Percentiles rank a stretch among this genome's conserved stretches.
Evolutionary conservation across 2,888 invertebrate genomes (phyloP).

Genomic region (Phorcus lineatus): DNA sequence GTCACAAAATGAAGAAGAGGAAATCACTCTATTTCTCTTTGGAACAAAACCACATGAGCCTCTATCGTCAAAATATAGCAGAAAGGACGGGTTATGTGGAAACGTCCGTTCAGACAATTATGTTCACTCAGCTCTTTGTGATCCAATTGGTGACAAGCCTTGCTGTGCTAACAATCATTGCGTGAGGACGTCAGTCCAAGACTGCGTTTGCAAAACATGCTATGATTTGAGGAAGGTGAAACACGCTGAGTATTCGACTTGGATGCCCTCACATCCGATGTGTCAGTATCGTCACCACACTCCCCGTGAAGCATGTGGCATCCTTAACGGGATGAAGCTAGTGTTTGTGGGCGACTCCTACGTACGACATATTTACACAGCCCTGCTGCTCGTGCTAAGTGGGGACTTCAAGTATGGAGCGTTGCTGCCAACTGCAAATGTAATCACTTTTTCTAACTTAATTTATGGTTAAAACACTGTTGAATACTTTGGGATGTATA

Average conservation of each 20-base stretch:
- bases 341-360: slow-evolving; percentile 37
- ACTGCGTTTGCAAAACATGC: slow-evolving; percentile 34
- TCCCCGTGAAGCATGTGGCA: background rate
- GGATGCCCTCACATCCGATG: slow-evolving; percentile 20
- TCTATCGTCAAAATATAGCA: background rate
- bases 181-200: background rate
- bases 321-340: slow-evolving; percentile 28
- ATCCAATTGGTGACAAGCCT: slow-evolving; percentile 33
- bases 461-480: no score
- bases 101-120: background rate
- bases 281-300: slow-evolving; percentile 24
- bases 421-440: slow-evolving; percentile 1
- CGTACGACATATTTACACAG: slow-evolving; percentile 33
- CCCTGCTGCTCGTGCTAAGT: slow-evolving; percentile 23
- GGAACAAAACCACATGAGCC: background rate
- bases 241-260: slow-evolving; percentile 35
- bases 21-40: background rate
- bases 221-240: slow-evolving; percentile 25
- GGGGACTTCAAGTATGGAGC: slow-evolving; percentile 26
- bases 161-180: slow-evolving; percentile 40
- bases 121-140: slow-evolving; percentile 37
- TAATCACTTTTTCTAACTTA: background rate
- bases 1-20: background rate
- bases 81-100: background rate
- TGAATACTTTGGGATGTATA: no score